Evolutionary conservation across 2,888 invertebrate species (phyloP), one percentile per base, ranked within the genome.

Genomic region (Cepaea hortensis): DNA sequence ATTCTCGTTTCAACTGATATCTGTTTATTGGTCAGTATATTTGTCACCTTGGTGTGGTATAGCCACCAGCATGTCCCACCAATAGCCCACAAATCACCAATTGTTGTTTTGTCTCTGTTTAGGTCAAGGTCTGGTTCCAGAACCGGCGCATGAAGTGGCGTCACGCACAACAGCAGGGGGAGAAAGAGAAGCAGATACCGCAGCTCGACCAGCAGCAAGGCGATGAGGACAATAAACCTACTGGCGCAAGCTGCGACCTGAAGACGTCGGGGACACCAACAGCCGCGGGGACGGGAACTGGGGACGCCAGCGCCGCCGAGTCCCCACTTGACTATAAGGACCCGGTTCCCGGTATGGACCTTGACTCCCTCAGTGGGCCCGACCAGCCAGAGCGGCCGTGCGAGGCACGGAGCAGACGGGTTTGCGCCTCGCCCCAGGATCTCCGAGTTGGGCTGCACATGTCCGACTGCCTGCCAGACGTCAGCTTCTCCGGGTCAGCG

Each of bases 111-210:
- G 70, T 84, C 61, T 77, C 77, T 55, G 68, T 89, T 97, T 97
- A 98, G 96, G 97, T 97, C 91, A 93, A 93, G 89, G 93, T 93
- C 7, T 93, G 93, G 93, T 93, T 93, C 86, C 98, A 98, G 95
- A 98, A 97, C 92, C 96, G 97, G 0, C 96, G 97, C 86, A 97
- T 97, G 97, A 97, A 97, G 94, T 97, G 97, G 97, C 96, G 97
- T 0, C 97, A 97, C 92, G 92, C 93, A 0, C 92, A 92, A 77
- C 91, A 92, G 86, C 89, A 90, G 20, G 83, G 84, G 55, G 87
- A 85, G 18, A 87, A 86, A 62, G 88, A 87, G 46, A 84, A 81
- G 35, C 61, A 76, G n/a, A 70, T 23, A n/a, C 77, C 76, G 20
- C 82, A 85, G 72, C 23, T 18, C 68, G 55, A 55, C 46, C 50